Percentiles rank a stretch among this genome's conserved stretches.
Conservation (phyloP, 2,888 invertebrate species). For the Megastigmus dorsalis region DNA sequence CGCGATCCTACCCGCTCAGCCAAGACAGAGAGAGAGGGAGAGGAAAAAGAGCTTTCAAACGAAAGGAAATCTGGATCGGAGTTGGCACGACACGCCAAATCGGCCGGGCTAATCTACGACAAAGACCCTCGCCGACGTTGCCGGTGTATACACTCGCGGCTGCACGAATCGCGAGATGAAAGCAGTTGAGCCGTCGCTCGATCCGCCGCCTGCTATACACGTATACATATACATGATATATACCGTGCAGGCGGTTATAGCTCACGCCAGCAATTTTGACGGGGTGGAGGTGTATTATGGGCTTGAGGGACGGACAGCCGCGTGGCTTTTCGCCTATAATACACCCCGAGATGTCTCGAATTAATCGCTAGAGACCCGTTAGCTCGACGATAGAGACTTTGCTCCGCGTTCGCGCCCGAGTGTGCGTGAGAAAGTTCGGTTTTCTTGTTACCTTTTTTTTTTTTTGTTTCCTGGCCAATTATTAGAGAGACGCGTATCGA, state of each 20-base stretch:
- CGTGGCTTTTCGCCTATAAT: too few relatives aligned
- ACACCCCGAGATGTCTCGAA: too few relatives aligned
- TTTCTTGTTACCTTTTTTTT: too few relatives aligned
- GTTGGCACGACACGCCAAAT: slow-evolving; percentile 26
- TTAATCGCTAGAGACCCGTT: too few relatives aligned
- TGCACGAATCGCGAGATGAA: slow-evolving; percentile 17
- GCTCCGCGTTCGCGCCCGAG: too few relatives aligned
- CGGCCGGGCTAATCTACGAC: slow-evolving; percentile 12
- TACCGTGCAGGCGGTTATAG: too few relatives aligned
- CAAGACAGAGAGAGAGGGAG: background rate
- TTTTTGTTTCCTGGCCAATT: too few relatives aligned
- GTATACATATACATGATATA: too few relatives aligned
- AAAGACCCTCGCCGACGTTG: background rate
- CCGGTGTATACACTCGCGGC: background rate
- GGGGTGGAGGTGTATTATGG: background rate
- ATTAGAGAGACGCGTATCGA: too few relatives aligned
- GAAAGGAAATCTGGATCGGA: slow-evolving; percentile 28
- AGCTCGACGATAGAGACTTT: too few relatives aligned
- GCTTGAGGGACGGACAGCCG: slow-evolving; percentile 28
- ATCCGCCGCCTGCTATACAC: background rate
- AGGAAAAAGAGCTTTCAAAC: background rate
- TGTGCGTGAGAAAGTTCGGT: too few relatives aligned
- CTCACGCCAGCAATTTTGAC: slow-evolving; percentile 35
- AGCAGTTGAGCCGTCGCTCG: slow-evolving; percentile 24
- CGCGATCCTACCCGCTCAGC: too few relatives aligned